phyloP scores from a whole-genome alignment of 2,797 vertebrate species.

The Hydrophis major region DNA sequence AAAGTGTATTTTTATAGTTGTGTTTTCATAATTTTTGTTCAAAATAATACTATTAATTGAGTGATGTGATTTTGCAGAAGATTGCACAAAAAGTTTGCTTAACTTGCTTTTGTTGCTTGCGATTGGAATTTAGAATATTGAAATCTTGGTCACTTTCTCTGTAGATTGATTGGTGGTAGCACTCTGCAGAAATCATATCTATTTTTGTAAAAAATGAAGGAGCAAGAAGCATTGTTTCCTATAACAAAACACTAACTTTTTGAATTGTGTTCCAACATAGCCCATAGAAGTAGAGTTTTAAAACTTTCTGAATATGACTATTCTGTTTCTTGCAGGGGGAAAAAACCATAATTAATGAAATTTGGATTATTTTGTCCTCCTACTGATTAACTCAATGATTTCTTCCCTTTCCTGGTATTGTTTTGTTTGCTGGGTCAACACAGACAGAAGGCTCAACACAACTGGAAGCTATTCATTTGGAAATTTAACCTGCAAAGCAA shows the following conservation, averaged over 20 bases:
- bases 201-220: neutral
- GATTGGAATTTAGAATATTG: neutral
- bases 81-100: neutral
- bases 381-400: neutral
- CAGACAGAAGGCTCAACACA: neutral
- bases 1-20: neutral
- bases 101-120: neutral
- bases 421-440: neutral
- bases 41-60: neutral
- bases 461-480: neutral
- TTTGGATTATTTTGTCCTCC: neutral
- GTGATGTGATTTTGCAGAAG: neutral
- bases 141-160: neutral
- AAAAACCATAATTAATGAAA: neutral
- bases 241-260: neutral
- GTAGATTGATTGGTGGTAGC: neutral
- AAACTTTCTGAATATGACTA: neutral
- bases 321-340: neutral
- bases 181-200: neutral
- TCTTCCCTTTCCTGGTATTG: neutral
- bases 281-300: neutral
- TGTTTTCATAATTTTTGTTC: neutral
- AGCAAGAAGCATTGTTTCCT: neutral
- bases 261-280: neutral
- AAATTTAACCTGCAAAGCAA: neutral